phyloP scores from a whole-genome alignment of 2,113 vertebrate species.

The Bambusicola thoracicus region DNA sequence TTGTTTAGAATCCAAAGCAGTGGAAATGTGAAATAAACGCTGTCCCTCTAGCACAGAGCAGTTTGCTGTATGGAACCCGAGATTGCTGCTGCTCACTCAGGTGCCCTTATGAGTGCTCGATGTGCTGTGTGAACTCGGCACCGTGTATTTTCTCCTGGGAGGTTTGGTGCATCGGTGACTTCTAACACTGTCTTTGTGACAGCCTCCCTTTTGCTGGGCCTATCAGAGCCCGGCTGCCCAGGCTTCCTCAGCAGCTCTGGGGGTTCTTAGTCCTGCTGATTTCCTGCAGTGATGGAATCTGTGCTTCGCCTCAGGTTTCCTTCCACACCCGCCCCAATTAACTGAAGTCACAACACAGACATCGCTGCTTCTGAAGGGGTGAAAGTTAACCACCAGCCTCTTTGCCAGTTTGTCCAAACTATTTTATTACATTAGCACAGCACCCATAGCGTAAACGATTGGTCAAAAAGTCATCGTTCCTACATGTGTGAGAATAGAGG shows the following conservation, averaged over 20 bases:
- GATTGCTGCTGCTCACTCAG: conserved; percentile 6
- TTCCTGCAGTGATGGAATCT: background rate
- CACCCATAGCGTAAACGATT: background rate
- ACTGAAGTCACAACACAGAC: background rate
- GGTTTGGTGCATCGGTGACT: background rate
- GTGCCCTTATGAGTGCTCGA: background rate
- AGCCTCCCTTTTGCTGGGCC: background rate
- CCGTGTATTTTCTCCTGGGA: background rate
- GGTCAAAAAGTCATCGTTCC: conserved; percentile 24
- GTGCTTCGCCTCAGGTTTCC: conserved; percentile 20
- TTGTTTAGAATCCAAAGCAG: conserved; percentile 37
- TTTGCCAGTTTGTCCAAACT: background rate
- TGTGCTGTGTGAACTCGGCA: background rate
- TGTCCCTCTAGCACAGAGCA: conserved; percentile 32
- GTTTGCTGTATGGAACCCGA: background rate
- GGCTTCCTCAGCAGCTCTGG: background rate
- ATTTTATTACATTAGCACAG: conserved; percentile 37
- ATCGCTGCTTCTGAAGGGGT: background rate
- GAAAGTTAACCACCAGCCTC: background rate
- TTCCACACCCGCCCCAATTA: background rate
- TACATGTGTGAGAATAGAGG: conserved; percentile 11
- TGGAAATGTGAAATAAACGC: conserved; percentile 50
- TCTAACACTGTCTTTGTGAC: background rate
- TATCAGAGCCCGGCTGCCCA: background rate
- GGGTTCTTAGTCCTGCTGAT: conserved; percentile 1